Percentiles rank a stretch among this genome's conserved stretches.
These are phyloP conservation scores for Ditula angustiorana DNA, from an alignment of 2,888 invertebrate genomes.

Conservation along the genomic window DNA sequence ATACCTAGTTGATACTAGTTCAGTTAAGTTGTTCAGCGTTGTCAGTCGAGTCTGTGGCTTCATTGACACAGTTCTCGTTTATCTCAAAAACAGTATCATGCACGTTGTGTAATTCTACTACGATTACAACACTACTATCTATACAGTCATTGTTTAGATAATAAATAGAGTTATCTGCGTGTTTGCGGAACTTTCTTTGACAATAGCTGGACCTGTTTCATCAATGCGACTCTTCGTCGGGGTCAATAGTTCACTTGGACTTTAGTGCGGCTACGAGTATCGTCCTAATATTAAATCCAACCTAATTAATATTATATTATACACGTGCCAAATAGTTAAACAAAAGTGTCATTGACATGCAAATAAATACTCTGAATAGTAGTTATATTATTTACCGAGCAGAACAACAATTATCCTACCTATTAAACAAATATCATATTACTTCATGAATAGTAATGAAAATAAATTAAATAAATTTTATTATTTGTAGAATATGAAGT, in stretches of 20 bases:
- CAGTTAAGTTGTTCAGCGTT: not conserved
- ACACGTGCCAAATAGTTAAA: conserved; percentile 20
- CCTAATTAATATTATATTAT: conserved; percentile 6
- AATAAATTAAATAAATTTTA: not conserved
- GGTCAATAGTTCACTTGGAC: conserved; percentile 20
- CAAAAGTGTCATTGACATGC: conserved; percentile 29
- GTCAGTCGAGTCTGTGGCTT: conserved; percentile 43
- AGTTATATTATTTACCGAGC: not conserved
- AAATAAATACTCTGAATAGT: conserved; percentile 11
- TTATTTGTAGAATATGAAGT: not conserved
- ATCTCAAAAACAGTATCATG: conserved; percentile 53
- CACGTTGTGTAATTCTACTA: conserved; percentile 56
- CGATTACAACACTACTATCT: conserved; percentile 37
- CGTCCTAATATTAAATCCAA: not conserved
- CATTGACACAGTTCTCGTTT: conserved; percentile 69
- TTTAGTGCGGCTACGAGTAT: not conserved
- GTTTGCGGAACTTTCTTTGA: conserved; percentile 38
- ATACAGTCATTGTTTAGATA: conserved; percentile 39
- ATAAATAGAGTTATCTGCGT: conserved; percentile 32
- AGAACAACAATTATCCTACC: not conserved
- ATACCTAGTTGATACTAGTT: not conserved
- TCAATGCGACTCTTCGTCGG: conserved; percentile 19
- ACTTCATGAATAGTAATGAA: not conserved
- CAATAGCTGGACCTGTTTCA: conserved; percentile 25
- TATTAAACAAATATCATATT: conserved; percentile 7